These are phyloP conservation scores for Aphidius gifuensis DNA, from an alignment of 1,140 invertebrate species.

Conservation along the genomic window DNA sequence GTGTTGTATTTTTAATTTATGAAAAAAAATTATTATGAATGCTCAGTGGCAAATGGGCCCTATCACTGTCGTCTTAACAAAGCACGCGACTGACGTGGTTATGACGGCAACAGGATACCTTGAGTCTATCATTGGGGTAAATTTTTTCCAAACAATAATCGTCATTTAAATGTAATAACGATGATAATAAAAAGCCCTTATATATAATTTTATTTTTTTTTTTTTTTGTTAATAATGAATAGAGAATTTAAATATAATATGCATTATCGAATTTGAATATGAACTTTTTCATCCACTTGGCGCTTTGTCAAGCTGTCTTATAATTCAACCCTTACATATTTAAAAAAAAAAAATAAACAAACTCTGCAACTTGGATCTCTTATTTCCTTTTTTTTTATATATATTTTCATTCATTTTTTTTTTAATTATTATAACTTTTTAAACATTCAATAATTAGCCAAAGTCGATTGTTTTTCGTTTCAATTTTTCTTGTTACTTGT, in stretches of 20 bases:
- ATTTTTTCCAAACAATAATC: slow-evolving; percentile 33
- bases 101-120: slow-evolving; percentile 46
- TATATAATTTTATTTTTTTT: slow-evolving; percentile 13
- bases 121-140: slow-evolving; percentile 20
- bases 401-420: slow-evolving; percentile 17
- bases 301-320: slow-evolving; percentile 40
- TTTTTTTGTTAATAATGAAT: slow-evolving; percentile 19
- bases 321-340: slow-evolving; percentile 21
- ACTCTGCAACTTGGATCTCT: slow-evolving; percentile 14
- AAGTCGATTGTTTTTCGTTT: no score
- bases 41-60: slow-evolving; percentile 42
- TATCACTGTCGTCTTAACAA: slow-evolving; percentile 47
- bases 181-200: slow-evolving; percentile 26
- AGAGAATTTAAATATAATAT: slow-evolving; percentile 28
- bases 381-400: slow-evolving; percentile 15
- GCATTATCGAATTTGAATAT: slow-evolving; percentile 44
- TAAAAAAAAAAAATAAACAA: not conserved
- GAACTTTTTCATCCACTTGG: slow-evolving; percentile 37
- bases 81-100: slow-evolving; percentile 39
- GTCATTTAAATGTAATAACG: slow-evolving; percentile 27
- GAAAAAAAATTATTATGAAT: not conserved
- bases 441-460: no score
- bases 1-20: no score
- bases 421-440: slow-evolving; percentile 5
- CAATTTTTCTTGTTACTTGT: no score